Evolutionary conservation across 2,888 invertebrate species (phyloP).

Genomic region (Dolichomitus sp.): DNA sequence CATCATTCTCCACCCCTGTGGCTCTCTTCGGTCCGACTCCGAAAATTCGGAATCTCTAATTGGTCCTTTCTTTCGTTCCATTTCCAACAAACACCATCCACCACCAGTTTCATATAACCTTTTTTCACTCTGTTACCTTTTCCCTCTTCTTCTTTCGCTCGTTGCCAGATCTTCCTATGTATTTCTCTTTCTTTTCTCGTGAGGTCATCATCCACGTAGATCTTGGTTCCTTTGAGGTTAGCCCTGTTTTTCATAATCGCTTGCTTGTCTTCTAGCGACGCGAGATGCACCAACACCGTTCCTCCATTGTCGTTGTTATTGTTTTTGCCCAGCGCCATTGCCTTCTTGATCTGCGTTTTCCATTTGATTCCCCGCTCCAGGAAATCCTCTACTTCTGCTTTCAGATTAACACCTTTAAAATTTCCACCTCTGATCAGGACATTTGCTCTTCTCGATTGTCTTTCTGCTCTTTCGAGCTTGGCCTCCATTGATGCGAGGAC

Average conservation of each 20-base stretch:
- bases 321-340: background rate
- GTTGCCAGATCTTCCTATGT: conserved; percentile 1
- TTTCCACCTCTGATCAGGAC: background rate
- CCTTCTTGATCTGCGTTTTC: conserved; percentile 3
- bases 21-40: background rate
- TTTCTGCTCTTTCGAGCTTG: conserved; percentile 2
- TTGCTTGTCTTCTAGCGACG: conserved; percentile 17
- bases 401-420: background rate
- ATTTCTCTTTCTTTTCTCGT: conserved; percentile 19
- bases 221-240: conserved; percentile 1
- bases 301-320: conserved; percentile 14
- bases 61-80: background rate
- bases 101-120: conserved; percentile 1
- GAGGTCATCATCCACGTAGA: conserved; percentile 11
- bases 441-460: conserved; percentile 17
- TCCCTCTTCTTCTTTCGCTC: background rate
- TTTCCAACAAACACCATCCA: background rate
- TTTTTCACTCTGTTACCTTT: background rate
- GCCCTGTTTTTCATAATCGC: conserved; percentile 21
- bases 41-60: background rate
- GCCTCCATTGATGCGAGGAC: background rate
- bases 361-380: background rate
- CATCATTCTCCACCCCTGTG: background rate
- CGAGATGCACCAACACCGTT: conserved; percentile 1
- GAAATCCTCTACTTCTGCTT: background rate